These are phyloP conservation scores for Montipora efflorescens DNA, from an alignment of 64 coral and sea anemone genomes.

Conservation along the genomic window DNA sequence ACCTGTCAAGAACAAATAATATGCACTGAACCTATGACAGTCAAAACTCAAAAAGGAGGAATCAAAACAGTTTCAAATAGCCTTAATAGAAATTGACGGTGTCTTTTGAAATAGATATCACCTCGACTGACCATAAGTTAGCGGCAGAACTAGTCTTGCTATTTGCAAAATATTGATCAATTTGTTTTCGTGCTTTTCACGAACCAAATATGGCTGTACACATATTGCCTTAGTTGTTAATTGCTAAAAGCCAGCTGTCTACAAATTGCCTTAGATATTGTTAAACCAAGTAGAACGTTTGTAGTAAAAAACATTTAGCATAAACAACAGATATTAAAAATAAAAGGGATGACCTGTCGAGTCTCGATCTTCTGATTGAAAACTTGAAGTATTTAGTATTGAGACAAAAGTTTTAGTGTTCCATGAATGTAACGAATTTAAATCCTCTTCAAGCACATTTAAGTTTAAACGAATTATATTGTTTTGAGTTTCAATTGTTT, in stretches of 20 bases:
- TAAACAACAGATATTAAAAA: not conserved
- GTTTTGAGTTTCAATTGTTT: slow-evolving; percentile 33
- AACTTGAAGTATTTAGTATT: no score
- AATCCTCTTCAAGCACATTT: not conserved
- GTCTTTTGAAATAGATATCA: no score
- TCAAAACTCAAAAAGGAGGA: not conserved
- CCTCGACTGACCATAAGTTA: no score
- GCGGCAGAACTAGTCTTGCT: no score
- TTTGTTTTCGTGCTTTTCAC: not conserved
- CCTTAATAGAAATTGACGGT: no score
- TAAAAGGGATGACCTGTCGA: not conserved
- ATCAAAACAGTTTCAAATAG: not conserved
- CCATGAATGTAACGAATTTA: no score
- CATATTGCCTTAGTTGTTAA: not conserved
- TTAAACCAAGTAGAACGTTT: not conserved
- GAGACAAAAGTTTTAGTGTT: no score
- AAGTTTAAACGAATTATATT: not conserved
- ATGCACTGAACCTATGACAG: not conserved
- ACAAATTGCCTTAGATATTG: not conserved
- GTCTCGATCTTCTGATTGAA: no score
- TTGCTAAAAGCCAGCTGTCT: not conserved
- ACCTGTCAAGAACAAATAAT: not conserved
- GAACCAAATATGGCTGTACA: not conserved
- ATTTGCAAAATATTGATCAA: not conserved
- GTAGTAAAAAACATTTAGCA: not conserved